These are phyloP conservation scores for Colletes latitarsis DNA, from an alignment of 1,140 invertebrate genomes.

Conservation along the genomic window DNA sequence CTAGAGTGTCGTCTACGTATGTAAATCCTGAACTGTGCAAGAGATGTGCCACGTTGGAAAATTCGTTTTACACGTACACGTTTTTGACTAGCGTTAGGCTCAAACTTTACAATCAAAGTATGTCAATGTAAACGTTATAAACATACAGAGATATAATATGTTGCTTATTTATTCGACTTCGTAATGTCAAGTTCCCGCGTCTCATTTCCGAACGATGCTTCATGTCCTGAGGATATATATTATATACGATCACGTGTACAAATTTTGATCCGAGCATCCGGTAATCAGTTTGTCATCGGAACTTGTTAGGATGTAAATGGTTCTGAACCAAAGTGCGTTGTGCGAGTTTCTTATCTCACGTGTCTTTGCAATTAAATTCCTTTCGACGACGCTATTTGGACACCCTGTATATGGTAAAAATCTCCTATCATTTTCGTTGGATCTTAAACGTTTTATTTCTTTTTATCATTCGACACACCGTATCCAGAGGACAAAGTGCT, in stretches of 20 bases:
- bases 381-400: slow-evolving; percentile 48
- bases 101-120: slow-evolving; percentile 46
- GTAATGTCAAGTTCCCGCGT: slow-evolving; percentile 12
- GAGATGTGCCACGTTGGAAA: slow-evolving; percentile 45
- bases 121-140: slow-evolving; percentile 33
- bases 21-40: slow-evolving; percentile 36
- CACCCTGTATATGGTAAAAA: slow-evolving; percentile 53
- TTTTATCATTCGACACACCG: slow-evolving; percentile 1
- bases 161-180: slow-evolving; percentile 42
- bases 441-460: slow-evolving; percentile 19
- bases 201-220: slow-evolving; percentile 40
- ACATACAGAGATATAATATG: slow-evolving; percentile 27
- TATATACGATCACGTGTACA: slow-evolving; percentile 35
- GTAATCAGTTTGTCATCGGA: slow-evolving; percentile 23
- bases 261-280: slow-evolving; percentile 36
- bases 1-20: slow-evolving; percentile 28
- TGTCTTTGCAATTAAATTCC: slow-evolving; percentile 33
- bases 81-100: slow-evolving; percentile 38
- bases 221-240: slow-evolving; percentile 3
- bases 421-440: slow-evolving; percentile 2
- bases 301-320: slow-evolving; percentile 14
- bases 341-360: slow-evolving; percentile 34
- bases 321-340: slow-evolving; percentile 32
- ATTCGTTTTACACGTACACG: slow-evolving; percentile 41
- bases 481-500: slow-evolving; percentile 19